Base-by-base conservation (phyloP, 2,888 invertebrate genomes). In the Pocota personata region DNA sequence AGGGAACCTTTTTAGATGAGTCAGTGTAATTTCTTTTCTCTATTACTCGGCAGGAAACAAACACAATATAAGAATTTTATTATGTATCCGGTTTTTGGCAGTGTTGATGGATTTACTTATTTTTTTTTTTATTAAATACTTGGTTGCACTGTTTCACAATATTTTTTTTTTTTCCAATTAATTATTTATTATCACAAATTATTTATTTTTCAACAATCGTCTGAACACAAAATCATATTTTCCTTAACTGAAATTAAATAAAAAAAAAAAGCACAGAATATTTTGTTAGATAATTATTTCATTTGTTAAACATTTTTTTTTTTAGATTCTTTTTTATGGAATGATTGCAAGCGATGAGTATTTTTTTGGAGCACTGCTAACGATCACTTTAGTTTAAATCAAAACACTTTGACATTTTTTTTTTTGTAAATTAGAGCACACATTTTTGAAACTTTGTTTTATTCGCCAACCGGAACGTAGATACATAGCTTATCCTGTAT, bases 171-270 rank as follows among this genome's bases (percentile, higher is more conserved):
- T 62, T 69, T 48, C 16, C 4, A 60, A 58, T 67, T 58, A 27
- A 30, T 40, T 64, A 21, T 14, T 71, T 75, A 75, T 16, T 82
- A 77, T 72, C 72, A 84, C 67, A 24, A 75, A 21, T 30, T 58
- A 10, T 58, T 84, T 46, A 46, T 66, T 48, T 66, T 57, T 43
- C 1, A 52, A 60, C 73, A 87, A 87, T 62, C 60, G 83, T 82
- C 76, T 80, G 79, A 87, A 87, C 87, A 83, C 72, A 84, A 84
- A 87, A 62, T 71, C 50, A 76, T 83, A 76, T 50, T 75, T 71
- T 80, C 40, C 48, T 67, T 71, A 76, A 86, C 86, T 86, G 82
- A 82, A 86, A 86, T 55, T 64, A 57, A 21, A 83, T 35, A 43
- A 40, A 24, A 66, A 16, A 43, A 55, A 71, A 62, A 75, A 58